Evolutionary conservation across 2,113 vertebrate genomes (phyloP), one percentile per base, ranked within the genome.

Genomic region (Datnioides undecimradiatus): DNA sequence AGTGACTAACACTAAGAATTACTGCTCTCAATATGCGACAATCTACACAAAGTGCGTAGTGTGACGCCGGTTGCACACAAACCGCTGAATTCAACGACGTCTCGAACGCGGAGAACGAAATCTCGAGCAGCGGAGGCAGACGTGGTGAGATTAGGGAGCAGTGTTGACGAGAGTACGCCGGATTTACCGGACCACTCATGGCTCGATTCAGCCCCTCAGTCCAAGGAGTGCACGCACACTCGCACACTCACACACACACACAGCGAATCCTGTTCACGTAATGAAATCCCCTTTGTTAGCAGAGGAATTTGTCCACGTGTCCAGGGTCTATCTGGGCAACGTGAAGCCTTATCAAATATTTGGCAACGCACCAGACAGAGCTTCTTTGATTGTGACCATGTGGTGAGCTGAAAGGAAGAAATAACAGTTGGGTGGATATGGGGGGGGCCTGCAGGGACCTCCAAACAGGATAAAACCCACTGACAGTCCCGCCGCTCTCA

Each of bases 261-360:
- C 16, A 64, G 43, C 41, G 76, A 80, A 74, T 84, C 60, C 70
- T 79, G 48, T 31, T 73, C 62, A 60, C 73, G 58, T 65, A 84
- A 83, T 86, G 58, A 88, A 90, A 85, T 83, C 23, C 66, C 49
- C 29, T 71, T 80, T 85, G 82, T 83, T 79, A 55, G 48, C 51
- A 0, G 33, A 79, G 62, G 84, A 89, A 85, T 88, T 78, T 85
- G 66, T 88, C 85, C 57, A 76, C 16, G 27, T 70, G 69, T 85
- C 63, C 66, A 54, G 64, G 68, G 80, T 80, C 81, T 82, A 58
- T 80, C 55, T 75, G 58, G 69, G 57, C 54, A 40, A 69, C 63
- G 79, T 74, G 77, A 80, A 52, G 64, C 57, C 73, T 82, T 80
- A 87, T 88, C 80, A 80, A 83, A 85, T 81, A 84, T 86, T 89